These are phyloP conservation scores for Scomber scombrus DNA, from an alignment of 2,113 vertebrate genomes.

Conservation along the genomic window DNA sequence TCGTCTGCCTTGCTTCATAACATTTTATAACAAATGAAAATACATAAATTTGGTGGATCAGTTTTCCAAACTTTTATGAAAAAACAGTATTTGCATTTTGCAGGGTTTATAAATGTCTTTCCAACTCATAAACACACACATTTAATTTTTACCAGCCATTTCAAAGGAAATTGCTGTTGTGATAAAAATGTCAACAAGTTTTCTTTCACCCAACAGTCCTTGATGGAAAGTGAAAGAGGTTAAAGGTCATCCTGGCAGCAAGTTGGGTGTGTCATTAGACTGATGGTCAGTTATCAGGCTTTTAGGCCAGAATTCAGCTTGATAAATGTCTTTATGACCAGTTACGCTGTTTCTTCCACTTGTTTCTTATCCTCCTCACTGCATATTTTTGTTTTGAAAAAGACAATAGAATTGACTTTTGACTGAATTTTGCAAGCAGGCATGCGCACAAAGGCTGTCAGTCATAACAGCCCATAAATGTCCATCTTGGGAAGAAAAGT, in stretches of 20 bases:
- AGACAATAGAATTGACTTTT: background rate
- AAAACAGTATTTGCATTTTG: background rate
- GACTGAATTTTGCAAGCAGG: conserved; percentile 6
- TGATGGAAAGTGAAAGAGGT: conserved; percentile 56
- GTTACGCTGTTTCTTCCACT: background rate
- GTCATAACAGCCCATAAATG: conserved; percentile 11
- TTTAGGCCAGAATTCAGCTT: background rate
- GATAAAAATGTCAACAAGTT: conserved; percentile 67
- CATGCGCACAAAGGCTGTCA: conserved; percentile 6
- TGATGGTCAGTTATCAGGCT: background rate
- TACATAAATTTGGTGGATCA: background rate
- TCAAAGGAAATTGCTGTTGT: background rate
- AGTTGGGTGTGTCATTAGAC: conserved; percentile 58
- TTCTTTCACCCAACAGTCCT: conserved; percentile 33
- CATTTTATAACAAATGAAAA: background rate
- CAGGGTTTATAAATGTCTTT: background rate
- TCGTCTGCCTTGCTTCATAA: background rate
- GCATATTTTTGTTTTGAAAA: background rate
- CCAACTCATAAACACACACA: background rate
- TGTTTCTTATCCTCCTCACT: background rate
- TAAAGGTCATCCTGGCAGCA: conserved; percentile 66
- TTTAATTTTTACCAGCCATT: background rate
- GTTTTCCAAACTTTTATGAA: background rate
- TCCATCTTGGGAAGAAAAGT: conserved; percentile 46
- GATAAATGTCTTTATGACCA: background rate